Base-by-base conservation (phyloP, 2,888 invertebrate species). In the Ashinkailepas kermadecensis region DNA sequence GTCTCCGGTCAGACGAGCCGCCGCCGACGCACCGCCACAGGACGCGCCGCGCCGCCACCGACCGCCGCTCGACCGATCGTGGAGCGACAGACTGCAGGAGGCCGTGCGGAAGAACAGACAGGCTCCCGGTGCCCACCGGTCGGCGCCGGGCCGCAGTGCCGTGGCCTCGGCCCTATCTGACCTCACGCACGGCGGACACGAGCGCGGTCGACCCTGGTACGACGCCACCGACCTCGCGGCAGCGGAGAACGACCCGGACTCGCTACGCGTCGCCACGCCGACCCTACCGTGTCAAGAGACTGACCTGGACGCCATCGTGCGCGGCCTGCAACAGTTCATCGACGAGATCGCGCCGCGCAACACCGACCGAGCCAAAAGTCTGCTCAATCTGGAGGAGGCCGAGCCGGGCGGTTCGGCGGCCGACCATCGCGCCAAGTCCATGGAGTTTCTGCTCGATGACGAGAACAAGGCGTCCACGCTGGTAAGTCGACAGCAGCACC, bases 401-500 rank as follows among this genome's bases (percentile, higher is more conserved):
- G 81, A 82, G 78, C 82, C 81, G 83, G 80, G 79, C 80, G 62
- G 81, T 54, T 81, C 83, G 80, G 78, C 83, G 9, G 74, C 81
- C 0, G 83, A 80, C 62, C 85, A 87, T 86, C 86, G 89, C 86
- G 86, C 89, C 90, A 95, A 95, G 90, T 95, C 95, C 89, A 95
- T 96, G 95, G 96, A 96, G 91, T 96, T 95, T 90, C 92, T 96
- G 88, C 91, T 96, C 88, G 95, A 95, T 89, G 95, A 95, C 90
- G 94, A 95, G 88, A 95, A 94, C 90, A 93, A 95, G 87, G 93
- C 93, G 87, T 92, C 92, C 86, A 92, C 93, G 86, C 92, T 94
- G 94, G 95, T 95, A 87, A 92, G 93, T 81, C 58, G 23, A 67
- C 12, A 59, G 4, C 39, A 4, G 39, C 39, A 39, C 39, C 39